Evolutionary conservation across 2,797 vertebrate species (phyloP).

Genomic region (Champsocephalus esox): DNA sequence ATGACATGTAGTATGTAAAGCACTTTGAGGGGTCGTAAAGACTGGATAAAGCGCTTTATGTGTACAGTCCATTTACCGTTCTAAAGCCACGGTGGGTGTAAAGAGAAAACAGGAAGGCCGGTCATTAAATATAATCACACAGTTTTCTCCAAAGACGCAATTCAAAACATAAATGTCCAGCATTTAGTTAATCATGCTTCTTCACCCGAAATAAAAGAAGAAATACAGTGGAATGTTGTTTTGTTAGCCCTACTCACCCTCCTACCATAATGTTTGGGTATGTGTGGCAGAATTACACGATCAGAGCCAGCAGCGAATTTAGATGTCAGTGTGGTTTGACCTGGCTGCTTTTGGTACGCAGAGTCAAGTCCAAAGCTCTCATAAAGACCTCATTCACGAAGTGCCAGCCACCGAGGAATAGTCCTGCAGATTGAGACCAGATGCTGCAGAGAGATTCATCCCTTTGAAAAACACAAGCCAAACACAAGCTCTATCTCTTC

Average conservation of each 20-base stretch:
- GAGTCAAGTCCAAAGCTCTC: conserved; percentile 54
- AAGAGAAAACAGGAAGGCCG: background rate
- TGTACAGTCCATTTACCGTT: background rate
- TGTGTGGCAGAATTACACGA: conserved; percentile 11
- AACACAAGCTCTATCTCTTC: conserved; percentile 10
- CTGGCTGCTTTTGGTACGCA: conserved; percentile 46
- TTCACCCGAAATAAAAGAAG: background rate
- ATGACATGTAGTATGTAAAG: no score
- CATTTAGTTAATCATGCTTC: background rate
- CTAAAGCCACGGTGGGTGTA: background rate
- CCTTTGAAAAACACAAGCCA: conserved; percentile 15
- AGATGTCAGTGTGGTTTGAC: conserved; percentile 53
- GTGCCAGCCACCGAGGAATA: conserved; percentile 57
- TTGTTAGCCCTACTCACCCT: conserved; percentile 15
- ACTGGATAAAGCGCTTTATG: no score
- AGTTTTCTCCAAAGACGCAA: background rate
- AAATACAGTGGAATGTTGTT: conserved; percentile 11
- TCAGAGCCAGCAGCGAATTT: conserved; percentile 37
- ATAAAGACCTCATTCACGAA: conserved; percentile 75
- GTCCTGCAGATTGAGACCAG: conserved; percentile 68
- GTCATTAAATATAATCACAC: background rate
- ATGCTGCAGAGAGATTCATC: conserved; percentile 57
- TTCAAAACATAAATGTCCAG: background rate
- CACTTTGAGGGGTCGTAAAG: no score
- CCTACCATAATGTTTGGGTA: conserved; percentile 24